A percentile compares a stretch with the other conserved stretches of the same genome.
These are phyloP conservation scores for Mirza zaza DNA, from an alignment of 2,113 vertebrate genomes.

Conservation along the genomic window DNA sequence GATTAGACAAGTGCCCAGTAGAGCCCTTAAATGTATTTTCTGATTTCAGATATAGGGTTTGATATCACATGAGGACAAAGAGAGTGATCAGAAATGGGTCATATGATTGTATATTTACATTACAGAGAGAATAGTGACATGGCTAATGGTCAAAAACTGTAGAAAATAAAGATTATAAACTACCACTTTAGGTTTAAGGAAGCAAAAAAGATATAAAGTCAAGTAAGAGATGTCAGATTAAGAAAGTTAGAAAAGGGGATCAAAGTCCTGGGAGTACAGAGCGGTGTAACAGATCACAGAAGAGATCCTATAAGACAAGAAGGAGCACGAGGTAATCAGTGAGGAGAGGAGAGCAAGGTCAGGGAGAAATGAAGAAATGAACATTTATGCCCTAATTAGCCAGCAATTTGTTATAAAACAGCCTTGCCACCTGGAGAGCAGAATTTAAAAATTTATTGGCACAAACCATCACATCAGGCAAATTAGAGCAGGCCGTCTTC, in stretches of 20 bases:
- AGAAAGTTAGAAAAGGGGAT: neutral
- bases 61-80: neutral
- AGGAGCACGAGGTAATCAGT: neutral
- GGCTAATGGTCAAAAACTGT: neutral
- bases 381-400: slow-evolving; percentile 60
- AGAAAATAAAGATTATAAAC: neutral
- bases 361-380: slow-evolving; percentile 14
- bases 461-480: slow-evolving; percentile 12
- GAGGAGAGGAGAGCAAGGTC: slow-evolving; percentile 23
- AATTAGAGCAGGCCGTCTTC: slow-evolving; percentile 57
- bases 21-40: neutral
- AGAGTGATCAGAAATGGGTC: neutral
- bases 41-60: neutral
- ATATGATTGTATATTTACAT: neutral
- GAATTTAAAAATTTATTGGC: slow-evolving; percentile 61
- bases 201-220: neutral
- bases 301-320: neutral
- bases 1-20: neutral
- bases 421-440: slow-evolving; percentile 59
- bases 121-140: neutral
- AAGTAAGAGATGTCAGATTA: neutral
- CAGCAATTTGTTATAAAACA: slow-evolving; percentile 61
- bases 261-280: neutral
- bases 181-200: neutral
- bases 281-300: neutral